Evolutionary conservation across 2,797 vertebrate genomes (phyloP).

Genomic region (Orestias chungarensis): DNA sequence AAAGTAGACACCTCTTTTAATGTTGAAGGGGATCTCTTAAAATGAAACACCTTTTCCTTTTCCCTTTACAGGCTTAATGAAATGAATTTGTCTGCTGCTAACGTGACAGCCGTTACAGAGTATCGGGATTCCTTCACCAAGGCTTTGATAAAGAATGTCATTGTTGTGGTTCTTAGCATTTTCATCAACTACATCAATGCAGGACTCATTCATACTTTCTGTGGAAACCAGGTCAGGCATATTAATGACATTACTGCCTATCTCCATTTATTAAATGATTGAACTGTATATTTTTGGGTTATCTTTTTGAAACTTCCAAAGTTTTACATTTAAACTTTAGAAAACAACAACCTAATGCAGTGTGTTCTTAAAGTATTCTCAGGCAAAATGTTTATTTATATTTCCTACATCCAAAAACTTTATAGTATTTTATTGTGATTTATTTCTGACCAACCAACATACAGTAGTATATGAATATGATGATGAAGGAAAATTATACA

Average conservation of each 20-base stretch:
- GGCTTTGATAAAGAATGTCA: slow-evolving; percentile 72
- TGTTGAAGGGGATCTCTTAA: background rate
- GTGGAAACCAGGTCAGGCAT: slow-evolving; percentile 56
- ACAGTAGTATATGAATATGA: background rate
- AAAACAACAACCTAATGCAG: background rate
- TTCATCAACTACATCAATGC: slow-evolving; percentile 76
- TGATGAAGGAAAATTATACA: background rate
- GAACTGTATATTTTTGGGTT: no score
- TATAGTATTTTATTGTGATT: background rate
- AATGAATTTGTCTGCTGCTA: slow-evolving; percentile 56
- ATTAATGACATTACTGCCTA: background rate
- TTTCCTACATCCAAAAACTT: background rate
- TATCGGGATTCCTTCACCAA: slow-evolving; percentile 64
- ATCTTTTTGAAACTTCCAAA: no score
- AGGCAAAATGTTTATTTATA: no score
- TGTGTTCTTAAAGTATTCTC: background rate
- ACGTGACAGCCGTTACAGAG: slow-evolving; percentile 27
- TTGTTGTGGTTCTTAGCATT: slow-evolving; percentile 69
- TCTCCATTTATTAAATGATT: no score
- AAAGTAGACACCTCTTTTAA: background rate
- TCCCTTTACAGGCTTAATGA: slow-evolving; percentile 1
- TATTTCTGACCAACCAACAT: background rate
- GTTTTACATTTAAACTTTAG: background rate
- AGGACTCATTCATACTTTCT: slow-evolving; percentile 70
- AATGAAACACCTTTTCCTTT: background rate